Conservation (phyloP, 2,797 vertebrate genomes). For the Acipenser transmontanus region DNA sequence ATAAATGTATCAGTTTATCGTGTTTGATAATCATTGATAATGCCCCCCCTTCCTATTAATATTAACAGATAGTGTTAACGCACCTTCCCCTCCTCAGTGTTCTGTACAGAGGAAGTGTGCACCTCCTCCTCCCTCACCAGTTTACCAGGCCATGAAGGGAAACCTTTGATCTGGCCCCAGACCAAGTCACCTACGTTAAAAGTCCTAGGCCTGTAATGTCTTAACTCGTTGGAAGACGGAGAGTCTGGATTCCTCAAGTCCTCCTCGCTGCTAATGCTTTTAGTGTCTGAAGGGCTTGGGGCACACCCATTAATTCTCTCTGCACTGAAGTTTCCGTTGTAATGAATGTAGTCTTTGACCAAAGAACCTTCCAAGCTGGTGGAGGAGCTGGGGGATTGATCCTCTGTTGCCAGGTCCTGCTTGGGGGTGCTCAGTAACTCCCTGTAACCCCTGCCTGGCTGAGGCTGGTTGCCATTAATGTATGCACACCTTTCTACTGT, state of each 20-base stretch:
- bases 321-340: slow-evolving; percentile 88
- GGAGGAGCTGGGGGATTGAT: slow-evolving; percentile 94
- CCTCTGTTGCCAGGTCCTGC: slow-evolving; percentile 81
- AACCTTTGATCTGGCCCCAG: slow-evolving; percentile 95
- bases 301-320: slow-evolving; percentile 85
- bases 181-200: slow-evolving; percentile 96
- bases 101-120: slow-evolving; percentile 82
- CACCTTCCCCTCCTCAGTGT: slow-evolving; percentile 92
- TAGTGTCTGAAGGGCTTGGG: slow-evolving; percentile 93
- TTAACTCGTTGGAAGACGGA: slow-evolving; percentile 83
- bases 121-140: slow-evolving; percentile 83
- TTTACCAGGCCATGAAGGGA: slow-evolving; percentile 89
- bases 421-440: slow-evolving; percentile 75
- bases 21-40: too few relatives aligned
- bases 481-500: slow-evolving; percentile 83
- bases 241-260: slow-evolving; percentile 92
- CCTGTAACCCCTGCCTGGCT: slow-evolving; percentile 65
- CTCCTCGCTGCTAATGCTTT: slow-evolving; percentile 97
- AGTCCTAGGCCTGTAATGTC: slow-evolving; percentile 90
- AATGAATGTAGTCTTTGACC: slow-evolving; percentile 91
- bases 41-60: too few relatives aligned
- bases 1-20: too few relatives aligned
- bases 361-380: slow-evolving; percentile 92
- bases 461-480: slow-evolving; percentile 75
- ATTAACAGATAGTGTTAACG: slow-evolving; percentile 23